Evolutionary conservation across 2,888 invertebrate genomes (phyloP), one percentile per base, ranked within the genome.

Genomic region (Drosophila gaucha): DNA sequence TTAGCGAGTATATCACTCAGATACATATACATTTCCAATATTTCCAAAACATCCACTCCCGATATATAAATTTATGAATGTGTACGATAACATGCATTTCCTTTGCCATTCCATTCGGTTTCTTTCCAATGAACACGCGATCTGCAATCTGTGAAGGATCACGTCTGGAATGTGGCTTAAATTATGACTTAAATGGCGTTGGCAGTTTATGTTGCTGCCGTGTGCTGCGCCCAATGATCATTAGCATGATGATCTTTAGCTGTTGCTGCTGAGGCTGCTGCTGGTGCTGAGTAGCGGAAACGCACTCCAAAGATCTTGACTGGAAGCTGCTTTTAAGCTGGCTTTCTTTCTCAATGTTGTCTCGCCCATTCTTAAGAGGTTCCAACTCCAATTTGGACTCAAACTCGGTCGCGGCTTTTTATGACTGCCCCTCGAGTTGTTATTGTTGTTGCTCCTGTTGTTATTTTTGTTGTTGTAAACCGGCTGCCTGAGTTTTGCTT

Each of bases 11-110:
- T 30, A 30, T 18, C 44, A 43, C 43, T 26, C 8, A 44, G 1
- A 8, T 5, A 30, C 18, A 9, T 20, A 20, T 9, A 44, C 16
- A 12, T 9, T 0, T 24, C 22, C 6, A 8, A 2, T 31, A 10
- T 9, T 14, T n/a, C 30, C 31, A 14, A 46, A 28, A 46, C 33
- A 33, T 26, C 43, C 43, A 14, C 12, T 12, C 14, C 26, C 26
- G 73, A 75, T 86, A 74, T 79, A 79, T n/a, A 84, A 84, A 89
- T 89, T 87, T 89, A 89, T 87, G 89, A 89, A 87, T 87, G 88
- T 82, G 85, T 79, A 24, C 57, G 46, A 50, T 58, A 65, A 36
- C 49, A 38, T 26, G 52, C 20, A 28, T 63, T 67, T 52, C 73
- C 3, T 64, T 66, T 62, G 66, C 63, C 59, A 78, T 67, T 82